Percentiles rank a stretch among this genome's conserved stretches.
Conservation (phyloP, 2,113 vertebrate genomes). For the Urocolius indicus region DNA sequence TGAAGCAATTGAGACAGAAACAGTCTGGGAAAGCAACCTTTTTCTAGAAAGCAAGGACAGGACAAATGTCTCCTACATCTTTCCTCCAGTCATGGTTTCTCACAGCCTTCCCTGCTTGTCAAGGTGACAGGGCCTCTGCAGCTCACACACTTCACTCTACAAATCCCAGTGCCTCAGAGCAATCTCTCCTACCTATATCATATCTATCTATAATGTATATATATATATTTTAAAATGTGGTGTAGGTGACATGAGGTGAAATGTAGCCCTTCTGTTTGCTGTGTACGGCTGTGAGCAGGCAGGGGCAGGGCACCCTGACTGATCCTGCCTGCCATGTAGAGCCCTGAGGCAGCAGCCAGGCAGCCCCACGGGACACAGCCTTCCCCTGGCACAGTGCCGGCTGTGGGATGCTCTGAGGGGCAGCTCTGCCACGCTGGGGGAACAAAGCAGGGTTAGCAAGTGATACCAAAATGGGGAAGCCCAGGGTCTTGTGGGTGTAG, state of each 20-base stretch:
- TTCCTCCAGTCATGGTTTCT: neutral
- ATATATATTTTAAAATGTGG: neutral
- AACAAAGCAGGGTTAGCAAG: neutral
- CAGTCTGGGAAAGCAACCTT: neutral
- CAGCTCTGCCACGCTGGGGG: accelerated
- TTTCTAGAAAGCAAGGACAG: neutral
- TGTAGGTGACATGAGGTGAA: accelerated
- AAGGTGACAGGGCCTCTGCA: neutral
- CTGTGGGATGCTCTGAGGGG: accelerated
- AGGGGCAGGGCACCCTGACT: too few relatives aligned
- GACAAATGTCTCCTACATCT: neutral
- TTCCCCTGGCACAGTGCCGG: accelerated
- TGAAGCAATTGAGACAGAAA: neutral
- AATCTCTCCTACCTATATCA: neutral
- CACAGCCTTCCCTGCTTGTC: neutral
- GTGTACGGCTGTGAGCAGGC: accelerated
- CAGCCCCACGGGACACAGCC: accelerated
- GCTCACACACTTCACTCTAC: neutral
- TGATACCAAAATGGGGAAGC: accelerated
- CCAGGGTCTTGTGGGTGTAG: neutral
- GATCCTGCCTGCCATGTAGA: neutral
- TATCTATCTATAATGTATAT: too few relatives aligned
- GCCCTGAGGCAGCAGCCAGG: accelerated
- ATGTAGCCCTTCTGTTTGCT: neutral
- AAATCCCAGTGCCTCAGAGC: neutral